Base-by-base conservation (phyloP, 2,113 vertebrate genomes). In the Sylvietta virens region DNA sequence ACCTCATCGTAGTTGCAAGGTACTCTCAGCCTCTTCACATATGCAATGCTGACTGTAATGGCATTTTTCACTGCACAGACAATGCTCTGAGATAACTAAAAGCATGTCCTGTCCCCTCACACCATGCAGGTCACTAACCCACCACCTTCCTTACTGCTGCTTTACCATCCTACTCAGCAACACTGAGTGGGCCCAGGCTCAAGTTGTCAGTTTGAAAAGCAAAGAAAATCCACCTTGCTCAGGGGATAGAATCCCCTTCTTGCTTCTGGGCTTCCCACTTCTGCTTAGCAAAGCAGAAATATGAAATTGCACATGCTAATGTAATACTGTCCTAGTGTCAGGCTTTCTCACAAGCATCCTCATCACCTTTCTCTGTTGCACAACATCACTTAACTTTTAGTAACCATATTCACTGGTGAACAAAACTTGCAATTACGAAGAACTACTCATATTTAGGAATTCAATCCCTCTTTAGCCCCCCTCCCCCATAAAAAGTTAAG, bases 401-500 rank as follows among this genome's bases (percentile, higher is more conserved):
- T 7, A 35, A 61, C 14, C 1, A 1, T 1, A 4, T 7, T 47
- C 33, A 76, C 6, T 5, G 13, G 28, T 4, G 31, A 58, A 30
- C 10, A 39, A 3, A 47, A 33, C 3, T 1, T 30, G 7, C 1
- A 5, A 37, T 72, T 40, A 40, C 4, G 2, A 78, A 82, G 6
- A 67, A 24, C 10, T 6, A 42, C 6, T 7, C 2, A 2, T 3
- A 22, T 24, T 35, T 2, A 50, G 5, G 1, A 16, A 47, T 88
- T 74, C 18, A 33, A 5, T 4, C 16, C 18, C 22, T 62, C 50
- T 27, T 7, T 7, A 74, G 13, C 8, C 10, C 3, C 11, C 9
- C 8, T 19, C 2, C 3, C 23, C 30, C 7, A 12, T 0, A 30
- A 51, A 48, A 40, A 40, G 2, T 9, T 13, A 56, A 16, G 0